Evolutionary conservation across 2,797 vertebrate species (phyloP).

Genomic region (Pygocentrus nattereri): DNA sequence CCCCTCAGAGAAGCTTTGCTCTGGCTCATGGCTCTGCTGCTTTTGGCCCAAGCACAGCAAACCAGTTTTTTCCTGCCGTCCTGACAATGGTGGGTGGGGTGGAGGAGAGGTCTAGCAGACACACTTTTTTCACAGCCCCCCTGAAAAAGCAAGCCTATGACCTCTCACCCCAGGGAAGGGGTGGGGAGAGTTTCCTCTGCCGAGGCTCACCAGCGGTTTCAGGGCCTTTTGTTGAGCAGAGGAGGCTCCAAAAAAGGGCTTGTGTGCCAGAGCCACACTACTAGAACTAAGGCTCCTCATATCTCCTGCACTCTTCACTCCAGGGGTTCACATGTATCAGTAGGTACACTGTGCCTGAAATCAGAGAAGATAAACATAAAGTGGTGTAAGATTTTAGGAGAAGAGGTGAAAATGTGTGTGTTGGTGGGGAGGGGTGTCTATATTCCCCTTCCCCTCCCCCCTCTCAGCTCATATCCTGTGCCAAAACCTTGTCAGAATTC

Average conservation of each 20-base stretch:
- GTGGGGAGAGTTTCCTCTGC: constrained; percentile 50
- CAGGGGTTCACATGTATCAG: not conserved
- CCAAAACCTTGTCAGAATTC: constrained; percentile 36
- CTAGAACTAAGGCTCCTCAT: constrained; percentile 3
- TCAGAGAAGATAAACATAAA: not conserved
- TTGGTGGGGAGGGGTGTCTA: constrained; percentile 4
- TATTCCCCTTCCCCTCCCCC: constrained; percentile 3
- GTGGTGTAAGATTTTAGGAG: constrained; percentile 7
- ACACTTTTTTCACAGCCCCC: constrained; percentile 24
- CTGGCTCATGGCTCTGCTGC: constrained; percentile 60
- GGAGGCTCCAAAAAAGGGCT: constrained; percentile 40
- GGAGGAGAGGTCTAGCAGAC: constrained; percentile 41
- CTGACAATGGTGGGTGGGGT: constrained; percentile 69
- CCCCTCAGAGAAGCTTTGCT: constrained; percentile 55
- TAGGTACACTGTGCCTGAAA: constrained; percentile 1
- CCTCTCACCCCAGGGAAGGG: constrained; percentile 54
- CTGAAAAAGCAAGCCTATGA: constrained; percentile 54
- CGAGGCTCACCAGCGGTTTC: constrained; percentile 50
- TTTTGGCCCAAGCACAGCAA: constrained; percentile 62
- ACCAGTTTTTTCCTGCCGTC: constrained; percentile 64
- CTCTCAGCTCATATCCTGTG: constrained; percentile 42
- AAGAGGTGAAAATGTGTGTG: constrained; percentile 15
- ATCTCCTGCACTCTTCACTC: not conserved
- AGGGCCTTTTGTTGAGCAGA: constrained; percentile 46
- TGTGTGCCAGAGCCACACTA: not conserved